Evolutionary conservation across 2,888 invertebrate genomes (phyloP), one percentile per base, ranked within the genome.

Genomic region (Nysson spinosus): DNA sequence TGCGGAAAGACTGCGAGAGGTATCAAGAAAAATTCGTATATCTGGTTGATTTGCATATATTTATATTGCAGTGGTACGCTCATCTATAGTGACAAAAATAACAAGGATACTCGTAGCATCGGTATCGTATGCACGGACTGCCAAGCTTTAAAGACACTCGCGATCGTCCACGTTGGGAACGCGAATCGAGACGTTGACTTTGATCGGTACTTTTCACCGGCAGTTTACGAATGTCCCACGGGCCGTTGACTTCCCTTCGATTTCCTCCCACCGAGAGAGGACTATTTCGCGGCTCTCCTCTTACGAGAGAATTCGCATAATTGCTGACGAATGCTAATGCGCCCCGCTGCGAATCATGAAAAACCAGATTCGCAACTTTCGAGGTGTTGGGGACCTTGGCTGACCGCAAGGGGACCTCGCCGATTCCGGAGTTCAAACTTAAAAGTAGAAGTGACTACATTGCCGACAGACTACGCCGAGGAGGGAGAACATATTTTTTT

Each of bases 331-430:
- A 67, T 69, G 69, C 75, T 76, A 76, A 76, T 77, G 67, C 75
- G 66, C 62, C 75, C 60, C 55, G 61, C 69, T 39, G 71, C 51
- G 57, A 39, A 63, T 34, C 60, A 50, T 62, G 74, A 79, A 79
- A 79, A 75, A 79, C 78, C 79, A 78, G 78, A 76, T 69, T 73
- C 71, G 65, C 80, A 76, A 65, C 62, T 76, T 69, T 76, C 61
- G 50, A 63, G 67, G 60, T 56, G 57, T 44, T 11, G 30, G n/a
- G 9, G 34, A 34, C 34, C 34, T 34, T 34, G 34, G 12, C 12
- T 4, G 4, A 4, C 12, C 34, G 34, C 34, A 4, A 34, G 34
- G 7, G 34, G 34, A 34, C 14, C 34, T 34, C 12, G 12, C 4
- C 4, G 5, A 2, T 12, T 14, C 16, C 14, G 3, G 34, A 14